Evolutionary conservation across 2,113 vertebrate genomes (phyloP).

Genomic region (Holacanthus passer): DNA sequence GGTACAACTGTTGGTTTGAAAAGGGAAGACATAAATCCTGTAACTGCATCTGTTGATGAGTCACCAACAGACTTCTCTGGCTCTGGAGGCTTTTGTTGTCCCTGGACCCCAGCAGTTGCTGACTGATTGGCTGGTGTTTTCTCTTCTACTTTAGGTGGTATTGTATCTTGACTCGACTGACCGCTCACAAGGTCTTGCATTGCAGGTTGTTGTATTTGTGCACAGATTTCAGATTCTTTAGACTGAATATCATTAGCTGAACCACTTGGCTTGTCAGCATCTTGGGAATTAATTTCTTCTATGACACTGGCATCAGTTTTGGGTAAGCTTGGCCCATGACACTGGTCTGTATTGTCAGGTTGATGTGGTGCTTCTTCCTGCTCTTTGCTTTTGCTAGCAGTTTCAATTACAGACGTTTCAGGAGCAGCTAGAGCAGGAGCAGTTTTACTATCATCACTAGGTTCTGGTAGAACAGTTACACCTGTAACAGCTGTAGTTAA

Average conservation of each 20-base stretch:
- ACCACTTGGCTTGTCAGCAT: conserved; percentile 32
- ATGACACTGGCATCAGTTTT: conserved; percentile 31
- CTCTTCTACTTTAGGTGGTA: conserved; percentile 51
- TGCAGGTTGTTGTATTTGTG: conserved; percentile 27
- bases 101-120: conserved; percentile 53
- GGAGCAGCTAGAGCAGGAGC: not conserved
- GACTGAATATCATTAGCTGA: conserved; percentile 28
- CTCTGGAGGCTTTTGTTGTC: conserved; percentile 72
- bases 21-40: conserved; percentile 88
- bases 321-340: conserved; percentile 18
- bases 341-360: conserved; percentile 11
- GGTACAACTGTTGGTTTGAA: conserved; percentile 72
- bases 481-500: conserved; percentile 3
- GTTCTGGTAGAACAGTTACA: conserved; percentile 74
- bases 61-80: conserved; percentile 84
- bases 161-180: conserved; percentile 45
- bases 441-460: conserved; percentile 65
- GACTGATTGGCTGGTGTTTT: conserved; percentile 18
- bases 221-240: conserved; percentile 48
- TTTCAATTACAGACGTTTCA: conserved; percentile 33
- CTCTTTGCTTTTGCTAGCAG: conserved; percentile 25
- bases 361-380: conserved; percentile 33
- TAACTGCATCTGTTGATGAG: conserved; percentile 88
- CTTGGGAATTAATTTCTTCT: conserved; percentile 40
- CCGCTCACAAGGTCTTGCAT: conserved; percentile 14